These are phyloP conservation scores for Cremastobaeus sp. DNA, from an alignment of 2,888 invertebrate species.

Conservation along the genomic window DNA sequence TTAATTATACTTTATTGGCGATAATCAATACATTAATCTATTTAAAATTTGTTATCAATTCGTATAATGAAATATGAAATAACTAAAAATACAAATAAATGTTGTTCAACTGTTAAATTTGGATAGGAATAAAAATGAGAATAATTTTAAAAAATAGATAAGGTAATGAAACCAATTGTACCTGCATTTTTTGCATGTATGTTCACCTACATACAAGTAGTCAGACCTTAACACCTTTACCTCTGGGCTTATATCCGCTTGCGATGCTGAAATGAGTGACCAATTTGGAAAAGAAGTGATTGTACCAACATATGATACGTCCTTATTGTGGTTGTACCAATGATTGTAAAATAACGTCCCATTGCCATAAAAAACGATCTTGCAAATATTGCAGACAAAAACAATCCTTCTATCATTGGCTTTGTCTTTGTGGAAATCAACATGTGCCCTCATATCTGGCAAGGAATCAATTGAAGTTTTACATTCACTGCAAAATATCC, in stretches of 20 bases:
- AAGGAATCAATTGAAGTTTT: constrained; percentile 63
- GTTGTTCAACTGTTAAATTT: neutral
- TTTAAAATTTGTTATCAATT: neutral
- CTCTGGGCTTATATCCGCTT: constrained; percentile 53
- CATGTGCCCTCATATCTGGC: constrained; percentile 67
- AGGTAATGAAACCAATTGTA: constrained; percentile 3
- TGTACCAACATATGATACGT: constrained; percentile 68
- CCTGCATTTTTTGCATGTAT: constrained; percentile 65
- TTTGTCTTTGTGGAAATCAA: constrained; percentile 63
- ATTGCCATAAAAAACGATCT: constrained; percentile 70
- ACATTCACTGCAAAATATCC: constrained; percentile 70
- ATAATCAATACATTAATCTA: neutral
- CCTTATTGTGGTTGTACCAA: constrained; percentile 70
- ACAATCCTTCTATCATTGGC: constrained; percentile 59
- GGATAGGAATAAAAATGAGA: neutral
- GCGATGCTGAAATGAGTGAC: constrained; percentile 58
- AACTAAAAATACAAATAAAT: no score
- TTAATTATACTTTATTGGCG: neutral
- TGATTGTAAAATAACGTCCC: constrained; percentile 70
- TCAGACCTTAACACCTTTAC: constrained; percentile 51
- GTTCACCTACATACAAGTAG: constrained; percentile 71
- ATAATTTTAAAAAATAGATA: neutral
- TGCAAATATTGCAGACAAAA: constrained; percentile 73
- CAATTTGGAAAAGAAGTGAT: constrained; percentile 69
- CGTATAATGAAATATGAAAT: no score